phyloP scores from a whole-genome alignment of 2,797 vertebrate genomes.

The Gobio occitaniae region DNA sequence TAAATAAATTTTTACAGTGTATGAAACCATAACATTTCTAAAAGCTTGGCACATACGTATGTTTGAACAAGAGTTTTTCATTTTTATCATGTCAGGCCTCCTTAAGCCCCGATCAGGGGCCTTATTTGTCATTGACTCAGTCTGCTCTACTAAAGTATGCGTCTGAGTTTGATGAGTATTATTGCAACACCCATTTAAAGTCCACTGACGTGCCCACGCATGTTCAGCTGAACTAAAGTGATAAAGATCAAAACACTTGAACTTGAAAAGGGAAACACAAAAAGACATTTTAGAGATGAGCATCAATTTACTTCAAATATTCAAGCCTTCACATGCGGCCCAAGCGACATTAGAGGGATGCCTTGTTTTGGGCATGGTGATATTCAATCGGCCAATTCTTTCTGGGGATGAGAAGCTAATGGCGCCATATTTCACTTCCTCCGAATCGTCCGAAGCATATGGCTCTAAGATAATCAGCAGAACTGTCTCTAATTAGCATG shows the following conservation, averaged over 20 bases:
- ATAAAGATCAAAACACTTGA: slow-evolving; percentile 7
- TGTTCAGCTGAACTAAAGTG: slow-evolving; percentile 18
- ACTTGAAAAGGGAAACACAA: background rate
- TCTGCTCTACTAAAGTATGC: background rate
- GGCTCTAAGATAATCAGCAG: slow-evolving; percentile 16
- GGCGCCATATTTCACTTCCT: background rate
- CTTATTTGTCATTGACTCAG: background rate
- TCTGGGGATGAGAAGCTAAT: background rate
- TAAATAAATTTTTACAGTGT: too few relatives aligned
- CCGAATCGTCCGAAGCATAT: background rate
- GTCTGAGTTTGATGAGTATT: background rate
- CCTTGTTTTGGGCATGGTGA: background rate
- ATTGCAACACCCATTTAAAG: slow-evolving; percentile 5
- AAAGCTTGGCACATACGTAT: background rate
- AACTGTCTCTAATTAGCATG: slow-evolving; percentile 40
- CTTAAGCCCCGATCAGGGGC: too few relatives aligned
- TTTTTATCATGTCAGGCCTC: background rate
- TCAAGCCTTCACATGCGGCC: background rate
- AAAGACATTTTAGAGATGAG: background rate
- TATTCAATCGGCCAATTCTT: background rate
- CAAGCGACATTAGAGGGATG: background rate
- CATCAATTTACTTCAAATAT: background rate
- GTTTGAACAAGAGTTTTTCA: background rate
- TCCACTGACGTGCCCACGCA: background rate
- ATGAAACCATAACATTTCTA: background rate